These are phyloP conservation scores for Andrena praecox DNA, from an alignment of 2,888 invertebrate species.

Conservation along the genomic window DNA sequence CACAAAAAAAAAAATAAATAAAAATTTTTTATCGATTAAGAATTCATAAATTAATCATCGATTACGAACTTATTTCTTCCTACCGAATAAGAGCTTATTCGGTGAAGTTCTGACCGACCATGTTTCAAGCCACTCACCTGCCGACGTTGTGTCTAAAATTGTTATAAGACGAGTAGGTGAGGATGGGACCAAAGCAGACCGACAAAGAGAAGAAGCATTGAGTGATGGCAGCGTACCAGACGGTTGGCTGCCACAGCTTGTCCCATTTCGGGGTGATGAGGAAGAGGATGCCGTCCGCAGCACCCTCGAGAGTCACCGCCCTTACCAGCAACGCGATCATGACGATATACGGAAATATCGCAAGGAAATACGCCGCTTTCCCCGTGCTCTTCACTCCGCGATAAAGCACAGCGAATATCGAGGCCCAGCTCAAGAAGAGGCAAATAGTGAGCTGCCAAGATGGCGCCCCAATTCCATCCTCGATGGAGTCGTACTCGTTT, in stretches of 20 bases:
- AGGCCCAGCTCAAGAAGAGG: conserved; percentile 86
- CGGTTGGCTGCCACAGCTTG: conserved; percentile 87
- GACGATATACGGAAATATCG: conserved; percentile 89
- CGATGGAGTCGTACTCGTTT: conserved; percentile 85
- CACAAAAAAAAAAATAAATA: too few species aligned
- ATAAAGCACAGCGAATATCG: conserved; percentile 86
- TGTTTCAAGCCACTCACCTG: conserved; percentile 81
- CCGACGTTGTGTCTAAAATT: conserved; percentile 87
- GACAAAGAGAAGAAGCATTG: conserved; percentile 88
- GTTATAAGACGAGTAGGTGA: conserved; percentile 88
- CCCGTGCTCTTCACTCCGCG: conserved; percentile 87
- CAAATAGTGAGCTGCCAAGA: conserved; percentile 86
- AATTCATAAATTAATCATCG: too few species aligned
- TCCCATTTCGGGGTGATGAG: conserved; percentile 89
- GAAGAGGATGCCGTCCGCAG: conserved; percentile 87
- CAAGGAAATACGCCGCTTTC: conserved; percentile 90
- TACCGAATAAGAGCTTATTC: not conserved
- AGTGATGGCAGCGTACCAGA: conserved; percentile 89
- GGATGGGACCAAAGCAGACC: conserved; percentile 88
- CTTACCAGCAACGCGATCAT: conserved; percentile 87
- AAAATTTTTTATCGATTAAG: too few species aligned
- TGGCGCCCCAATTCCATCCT: conserved; percentile 86
- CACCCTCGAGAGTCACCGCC: conserved; percentile 88
- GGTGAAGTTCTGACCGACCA: not conserved
- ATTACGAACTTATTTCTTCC: not conserved